Base-by-base conservation (phyloP, 2,113 vertebrate genomes). In the Triplophysa tibetana region DNA sequence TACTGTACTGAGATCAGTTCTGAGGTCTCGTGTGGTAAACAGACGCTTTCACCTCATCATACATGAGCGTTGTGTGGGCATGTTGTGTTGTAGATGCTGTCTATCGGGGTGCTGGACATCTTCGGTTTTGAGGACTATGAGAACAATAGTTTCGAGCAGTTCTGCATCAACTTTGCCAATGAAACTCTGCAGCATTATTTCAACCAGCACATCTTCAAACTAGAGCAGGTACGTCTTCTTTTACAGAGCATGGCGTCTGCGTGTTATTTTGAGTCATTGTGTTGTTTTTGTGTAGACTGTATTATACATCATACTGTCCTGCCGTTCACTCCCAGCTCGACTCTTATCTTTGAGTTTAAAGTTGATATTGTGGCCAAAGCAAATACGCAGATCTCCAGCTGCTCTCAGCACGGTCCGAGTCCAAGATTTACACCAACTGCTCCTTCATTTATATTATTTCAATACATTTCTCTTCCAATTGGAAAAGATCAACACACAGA, bases 51-150 rank as follows among this genome's bases (percentile, higher is more conserved):
- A 54, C 14, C 6, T 16, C 11, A 50, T 50, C 13, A 10, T 52
- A 52, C 50, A 52, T 52, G 12, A 6, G 14, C 16, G 16, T 52
- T 16, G 13, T 3, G 10, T 14, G 45, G 10, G 45, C 3, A 3
- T 48, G 48, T 12, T 43, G 14, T 54, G 26, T 79, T 92, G 26
- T 82, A 98, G 97, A 95, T 95, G 83, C 92, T 99, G 45, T 99
- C 97, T 52, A 99, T 98, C 61, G 97, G 97, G 43, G 97, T 99
- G 61, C 92, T 99, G 82, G 97, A 98, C 91, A 98, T 99, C 87
- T 99, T 99, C 86, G 97, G 97, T 1, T 99, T 99, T 87, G 97
- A 98, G 92, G 97, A 99, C 88, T 98, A 98, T 43, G 97, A 98
- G 89, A 99, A 94, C 88, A 99, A 99, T 84, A 98, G 96, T 88